These are phyloP conservation scores for Danaus plexippus DNA, from an alignment of 1,140 invertebrate species.

Conservation along the genomic window DNA sequence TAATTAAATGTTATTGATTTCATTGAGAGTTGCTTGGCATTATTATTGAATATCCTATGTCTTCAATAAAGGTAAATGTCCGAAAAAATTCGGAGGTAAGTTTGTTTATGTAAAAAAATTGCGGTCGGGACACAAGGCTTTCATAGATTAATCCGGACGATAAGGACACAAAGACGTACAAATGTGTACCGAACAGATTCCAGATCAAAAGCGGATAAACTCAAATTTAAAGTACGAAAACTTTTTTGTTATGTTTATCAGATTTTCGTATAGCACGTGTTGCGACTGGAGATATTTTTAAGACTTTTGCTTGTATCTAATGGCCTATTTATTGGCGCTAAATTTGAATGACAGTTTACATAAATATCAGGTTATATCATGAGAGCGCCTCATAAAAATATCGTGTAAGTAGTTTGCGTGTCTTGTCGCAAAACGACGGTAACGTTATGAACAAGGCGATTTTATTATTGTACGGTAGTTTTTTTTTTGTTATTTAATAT, in stretches of 20 bases:
- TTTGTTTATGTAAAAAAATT: constrained; percentile 52
- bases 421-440: constrained; percentile 9
- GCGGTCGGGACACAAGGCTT: constrained; percentile 46
- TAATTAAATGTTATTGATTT: too few species aligned
- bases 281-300: constrained; percentile 44
- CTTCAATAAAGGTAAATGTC: constrained; percentile 5
- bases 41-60: too few species aligned
- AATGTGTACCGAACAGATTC: constrained; percentile 65
- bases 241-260: constrained; percentile 49
- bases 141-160: constrained; percentile 62
- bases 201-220: constrained; percentile 63
- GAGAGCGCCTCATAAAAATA: constrained; percentile 13
- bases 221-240: constrained; percentile 52
- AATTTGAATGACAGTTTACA: constrained; percentile 20
- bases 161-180: constrained; percentile 58
- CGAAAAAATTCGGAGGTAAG: constrained; percentile 36
- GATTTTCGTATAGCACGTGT: constrained; percentile 58
- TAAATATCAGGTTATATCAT: constrained; percentile 19
- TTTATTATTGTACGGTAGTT: constrained; percentile 4
- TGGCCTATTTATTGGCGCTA: constrained; percentile 14
- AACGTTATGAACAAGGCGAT: constrained; percentile 3
- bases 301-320: constrained; percentile 12
- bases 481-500: too few species aligned
- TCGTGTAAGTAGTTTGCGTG: constrained; percentile 8
- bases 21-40: too few species aligned